Percentiles rank a stretch among this genome's conserved stretches.
phyloP scores from a whole-genome alignment of 2,888 invertebrate genomes.

The Pterostichus niger region DNA sequence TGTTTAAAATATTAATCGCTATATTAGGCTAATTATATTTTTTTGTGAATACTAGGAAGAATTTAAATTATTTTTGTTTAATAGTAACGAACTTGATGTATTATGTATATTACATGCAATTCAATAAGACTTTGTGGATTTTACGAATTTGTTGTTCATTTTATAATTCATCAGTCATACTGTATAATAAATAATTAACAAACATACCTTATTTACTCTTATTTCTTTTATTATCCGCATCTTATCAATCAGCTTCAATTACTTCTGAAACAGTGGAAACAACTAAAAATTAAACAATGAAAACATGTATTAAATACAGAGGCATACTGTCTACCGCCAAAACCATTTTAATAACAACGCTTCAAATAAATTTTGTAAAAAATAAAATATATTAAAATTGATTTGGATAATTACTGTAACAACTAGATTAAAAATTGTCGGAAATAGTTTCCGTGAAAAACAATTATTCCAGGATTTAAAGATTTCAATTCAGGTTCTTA shows the following conservation, averaged over 20 bases:
- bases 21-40: conserved; percentile 64
- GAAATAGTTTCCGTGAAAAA: too few species aligned
- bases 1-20: conserved; percentile 54
- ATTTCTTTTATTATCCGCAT: background rate
- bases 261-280: conserved; percentile 4
- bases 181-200: conserved; percentile 63
- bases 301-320: background rate
- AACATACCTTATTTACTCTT: conserved; percentile 11
- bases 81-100: conserved; percentile 60
- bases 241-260: conserved; percentile 9
- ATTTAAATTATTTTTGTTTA: conserved; percentile 66
- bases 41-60: conserved; percentile 59
- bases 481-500: too few species aligned
- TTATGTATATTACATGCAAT: conserved; percentile 58
- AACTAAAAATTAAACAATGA: conserved; percentile 24
- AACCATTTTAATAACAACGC: background rate
- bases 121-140: conserved; percentile 61
- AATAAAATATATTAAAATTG: background rate
- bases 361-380: background rate
- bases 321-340: background rate
- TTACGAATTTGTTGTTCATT: conserved; percentile 57
- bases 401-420: too few species aligned
- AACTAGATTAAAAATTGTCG: too few species aligned
- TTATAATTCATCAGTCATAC: conserved; percentile 60
- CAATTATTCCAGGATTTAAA: too few species aligned